Conservation (phyloP, 30 jellyfish, hydroid and myxozoan species). For the Cassiopea andromeda region DNA sequence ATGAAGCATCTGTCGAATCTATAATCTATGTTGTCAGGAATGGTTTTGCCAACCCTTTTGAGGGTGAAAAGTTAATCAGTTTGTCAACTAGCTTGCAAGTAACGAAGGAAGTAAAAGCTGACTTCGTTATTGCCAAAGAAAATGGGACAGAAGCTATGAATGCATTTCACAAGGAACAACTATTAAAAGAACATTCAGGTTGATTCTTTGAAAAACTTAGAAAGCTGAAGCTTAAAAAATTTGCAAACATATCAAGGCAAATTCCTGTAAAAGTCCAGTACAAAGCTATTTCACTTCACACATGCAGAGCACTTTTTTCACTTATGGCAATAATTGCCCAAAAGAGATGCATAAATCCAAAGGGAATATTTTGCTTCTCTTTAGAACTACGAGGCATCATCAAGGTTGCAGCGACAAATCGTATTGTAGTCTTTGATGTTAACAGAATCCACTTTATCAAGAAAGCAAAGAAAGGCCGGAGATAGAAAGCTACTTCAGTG, state of each 20-base stretch:
- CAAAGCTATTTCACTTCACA: no score
- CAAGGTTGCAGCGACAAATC: not conserved
- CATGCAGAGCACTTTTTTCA: no score
- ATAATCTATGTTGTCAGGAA: not conserved
- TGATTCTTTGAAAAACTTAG: constrained; percentile 24
- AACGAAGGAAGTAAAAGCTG: constrained; percentile 28
- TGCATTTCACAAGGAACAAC: constrained; percentile 30
- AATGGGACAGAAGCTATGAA: constrained; percentile 38
- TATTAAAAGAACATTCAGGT: constrained; percentile 18
- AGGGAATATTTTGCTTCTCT: not conserved
- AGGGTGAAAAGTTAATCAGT: no score
- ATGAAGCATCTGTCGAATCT: constrained; percentile 33
- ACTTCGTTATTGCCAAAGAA: constrained; percentile 28
- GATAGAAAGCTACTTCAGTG: constrained; percentile 32
- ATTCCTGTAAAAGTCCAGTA: no score
- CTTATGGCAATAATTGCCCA: no score
- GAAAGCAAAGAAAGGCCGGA: not conserved
- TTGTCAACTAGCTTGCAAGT: constrained; percentile 42
- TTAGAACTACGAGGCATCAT: no score
- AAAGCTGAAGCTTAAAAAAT: constrained; percentile 12
- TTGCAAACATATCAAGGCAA: no score
- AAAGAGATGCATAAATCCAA: not conserved
- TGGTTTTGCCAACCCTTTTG: not conserved
- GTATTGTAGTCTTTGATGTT: not conserved
- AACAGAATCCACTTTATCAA: not conserved